phyloP scores from a whole-genome alignment of 2,797 vertebrate genomes.

The Euphonia xanthogaster region DNA sequence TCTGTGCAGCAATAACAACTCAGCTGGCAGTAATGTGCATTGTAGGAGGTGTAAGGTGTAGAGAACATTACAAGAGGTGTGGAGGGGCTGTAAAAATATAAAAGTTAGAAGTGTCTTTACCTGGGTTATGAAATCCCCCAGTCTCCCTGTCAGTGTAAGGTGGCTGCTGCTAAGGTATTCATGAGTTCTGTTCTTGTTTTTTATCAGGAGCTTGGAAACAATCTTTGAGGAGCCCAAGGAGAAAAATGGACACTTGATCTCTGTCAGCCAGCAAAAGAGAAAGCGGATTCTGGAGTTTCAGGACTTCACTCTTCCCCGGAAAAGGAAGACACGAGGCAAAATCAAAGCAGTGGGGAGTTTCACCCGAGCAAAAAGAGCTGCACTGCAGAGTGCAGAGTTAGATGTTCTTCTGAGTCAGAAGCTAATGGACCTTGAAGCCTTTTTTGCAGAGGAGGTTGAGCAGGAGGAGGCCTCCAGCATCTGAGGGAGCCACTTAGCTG shows the following conservation, averaged over 20 bases:
- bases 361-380: slow-evolving; percentile 81
- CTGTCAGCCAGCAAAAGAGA: slow-evolving; percentile 91
- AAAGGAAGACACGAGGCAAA: slow-evolving; percentile 79
- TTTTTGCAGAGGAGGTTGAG: slow-evolving; percentile 81
- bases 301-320: slow-evolving; percentile 91
- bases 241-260: slow-evolving; percentile 86
- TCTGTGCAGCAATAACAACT: not conserved
- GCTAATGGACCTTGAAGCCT: slow-evolving; percentile 89
- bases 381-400: slow-evolving; percentile 79
- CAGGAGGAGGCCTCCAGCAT: slow-evolving; percentile 15
- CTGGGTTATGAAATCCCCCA: not conserved
- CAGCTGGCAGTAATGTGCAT: not conserved
- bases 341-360: slow-evolving; percentile 77
- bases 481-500: slow-evolving; percentile 20
- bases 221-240: slow-evolving; percentile 96
- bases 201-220: slow-evolving; percentile 89
- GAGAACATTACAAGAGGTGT: not conserved
- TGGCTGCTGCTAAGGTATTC: not conserved
- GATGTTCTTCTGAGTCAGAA: slow-evolving; percentile 90
- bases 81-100: not conserved
- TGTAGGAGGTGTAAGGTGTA: not conserved
- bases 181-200: not conserved
- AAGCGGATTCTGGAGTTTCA: slow-evolving; percentile 92
- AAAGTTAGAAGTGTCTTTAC: not conserved
- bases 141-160: not conserved